Percentiles rank a stretch among this genome's conserved stretches.
phyloP scores from a whole-genome alignment of 2,113 vertebrate species.

The Ammodramus savannarum region DNA sequence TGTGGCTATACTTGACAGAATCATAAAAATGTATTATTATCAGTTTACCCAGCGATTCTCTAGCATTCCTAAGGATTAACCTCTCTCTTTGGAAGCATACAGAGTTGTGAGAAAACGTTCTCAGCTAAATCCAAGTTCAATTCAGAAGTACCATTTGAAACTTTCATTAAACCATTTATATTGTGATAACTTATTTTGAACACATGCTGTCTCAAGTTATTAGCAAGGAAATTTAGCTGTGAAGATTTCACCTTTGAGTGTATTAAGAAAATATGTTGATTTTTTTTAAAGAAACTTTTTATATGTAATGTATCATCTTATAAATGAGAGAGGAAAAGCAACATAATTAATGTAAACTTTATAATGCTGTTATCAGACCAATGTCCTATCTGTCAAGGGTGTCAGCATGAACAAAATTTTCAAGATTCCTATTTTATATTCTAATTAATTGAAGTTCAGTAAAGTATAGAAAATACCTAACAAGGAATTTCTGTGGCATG shows the following conservation, averaged over 20 bases:
- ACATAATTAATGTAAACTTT: neutral
- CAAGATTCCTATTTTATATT: neutral
- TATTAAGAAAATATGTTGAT: neutral
- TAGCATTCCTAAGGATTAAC: constrained; percentile 54
- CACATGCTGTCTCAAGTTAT: neutral
- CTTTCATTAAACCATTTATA: constrained; percentile 1
- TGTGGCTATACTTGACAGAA: constrained; percentile 53
- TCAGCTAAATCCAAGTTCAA: constrained; percentile 34
- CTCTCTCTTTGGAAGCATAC: constrained; percentile 13
- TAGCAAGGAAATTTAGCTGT: neutral
- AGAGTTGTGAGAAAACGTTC: constrained; percentile 30
- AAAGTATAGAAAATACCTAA: neutral
- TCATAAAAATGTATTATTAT: constrained; percentile 62
- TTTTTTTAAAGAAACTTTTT: neutral
- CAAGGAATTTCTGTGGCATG: neutral
- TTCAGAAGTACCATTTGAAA: constrained; percentile 4
- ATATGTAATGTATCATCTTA: neutral
- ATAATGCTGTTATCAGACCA: neutral
- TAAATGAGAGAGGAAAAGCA: neutral
- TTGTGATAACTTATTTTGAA: neutral
- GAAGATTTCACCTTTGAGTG: neutral
- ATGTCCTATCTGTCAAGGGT: neutral
- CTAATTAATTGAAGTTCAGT: neutral
- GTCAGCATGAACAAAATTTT: neutral
- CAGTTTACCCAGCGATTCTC: constrained; percentile 47